Base-by-base conservation (phyloP, 2,888 invertebrate species). In the Agonopterix alstromeriana region DNA sequence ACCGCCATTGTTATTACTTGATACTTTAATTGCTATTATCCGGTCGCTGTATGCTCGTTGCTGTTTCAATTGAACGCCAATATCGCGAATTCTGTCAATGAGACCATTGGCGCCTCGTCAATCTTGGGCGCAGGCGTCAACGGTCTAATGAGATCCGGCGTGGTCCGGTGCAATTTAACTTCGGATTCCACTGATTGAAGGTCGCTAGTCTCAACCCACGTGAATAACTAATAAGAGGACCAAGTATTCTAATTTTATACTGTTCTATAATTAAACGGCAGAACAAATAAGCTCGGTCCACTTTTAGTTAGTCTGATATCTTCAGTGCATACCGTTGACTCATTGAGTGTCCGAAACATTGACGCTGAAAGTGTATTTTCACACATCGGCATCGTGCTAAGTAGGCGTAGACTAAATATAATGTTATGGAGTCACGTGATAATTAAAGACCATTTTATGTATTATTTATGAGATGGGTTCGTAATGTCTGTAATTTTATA, bases 161-260 rank as follows among this genome's bases (percentile, higher is more conserved):
- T 56, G 53, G 58, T 65, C 79, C 59, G 67, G 76, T 70, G 64
- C 61, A 58, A 66, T 67, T 73, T 65, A 71, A 60, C 63, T 61
- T 62, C 58, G 55, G 59, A 71, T 70, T 71, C 71, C 63, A 65
- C 61, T 72, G 68, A 75, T 72, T 80, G 81, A 83, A 84, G 81
- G 82, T 76, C 77, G 65, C 59, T 62, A 60, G 76, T 58, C 27
- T 27, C 27, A 27, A 27, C 82, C 82, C 76, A 84, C 86, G 68
- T 73, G 61, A 58, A 60, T 53, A 53, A 53, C 62, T 66, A 69
- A 72, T 68, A 73, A 76, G 68, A 73, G 67, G 74, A 72, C 71
- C 70, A 72, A 66, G 52, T 48, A 57, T 40, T 40, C 75, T 85
- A 85, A 83, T 80, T 77, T 73, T 81, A 82, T 65, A 61, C 60